Base-by-base conservation (phyloP, 1,140 invertebrate genomes). In the Brachionus paranguensis region DNA sequence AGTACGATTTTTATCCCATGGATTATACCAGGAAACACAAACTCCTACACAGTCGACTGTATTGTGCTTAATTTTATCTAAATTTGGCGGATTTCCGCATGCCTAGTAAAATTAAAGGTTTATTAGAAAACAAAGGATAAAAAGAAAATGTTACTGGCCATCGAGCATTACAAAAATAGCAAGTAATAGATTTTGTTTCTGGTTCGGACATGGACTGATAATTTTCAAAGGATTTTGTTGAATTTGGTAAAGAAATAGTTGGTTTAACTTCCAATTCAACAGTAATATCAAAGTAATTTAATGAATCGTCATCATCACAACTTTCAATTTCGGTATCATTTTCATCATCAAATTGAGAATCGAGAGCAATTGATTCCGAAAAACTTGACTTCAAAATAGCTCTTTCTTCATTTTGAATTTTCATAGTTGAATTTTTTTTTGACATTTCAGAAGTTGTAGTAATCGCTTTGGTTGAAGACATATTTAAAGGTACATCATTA, bases 1-100 rank as follows among this genome's bases (percentile, higher is more conserved):
- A n/a, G 14, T 72, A 72, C 68, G 37, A 72, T 72, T 72, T 72
- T 43, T 72, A 43, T 72, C 68, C 68, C 68, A 72, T 8, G 68
- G 68, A 72, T 72, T 72, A 17, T 41, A 72, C 68, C 68, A 72
- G 6, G 68, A 72, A 41, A 72, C 68, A 14, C 68, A 72, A 41
- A 72, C 68, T 43, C 68, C 68, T 20, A 20, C 10, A 41, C 68
- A 72, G 0, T 72, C 33, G 24, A 72, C 41, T 72, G 68, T 72
- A 72, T 43, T 72, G 33, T 72, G 33, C 37, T 43, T 72, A 4
- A 72, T 72, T 72, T 72, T 43, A 8, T 72, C 41, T 43, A 72
- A 72, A 72, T 43, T 72, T 5, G 68, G 68, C 10, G 68, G 68
- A 72, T 72, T 72, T 41, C 68, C 68, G n/a, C 68, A 72, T 41